A percentile compares a stretch with the other conserved stretches of the same genome.
Evolutionary conservation across 1,140 invertebrate genomes (phyloP).

Genomic region (Ceratosolen fusciceps): DNA sequence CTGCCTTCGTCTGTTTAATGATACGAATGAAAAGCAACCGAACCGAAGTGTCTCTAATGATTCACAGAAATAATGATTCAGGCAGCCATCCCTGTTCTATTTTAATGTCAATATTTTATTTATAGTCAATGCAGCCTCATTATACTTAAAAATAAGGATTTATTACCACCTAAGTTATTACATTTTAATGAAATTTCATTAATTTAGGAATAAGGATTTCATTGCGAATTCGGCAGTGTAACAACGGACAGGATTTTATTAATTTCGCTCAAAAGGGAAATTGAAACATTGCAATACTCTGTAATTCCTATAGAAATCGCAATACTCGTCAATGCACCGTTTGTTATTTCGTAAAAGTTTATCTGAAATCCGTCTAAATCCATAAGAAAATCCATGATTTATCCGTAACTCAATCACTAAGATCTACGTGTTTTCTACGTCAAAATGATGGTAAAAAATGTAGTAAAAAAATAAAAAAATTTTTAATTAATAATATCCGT

Average conservation of each 20-base stretch:
- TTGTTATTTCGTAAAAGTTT: no score
- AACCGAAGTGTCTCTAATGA: not conserved
- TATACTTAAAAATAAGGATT: not conserved
- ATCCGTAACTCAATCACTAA: conserved; percentile 1
- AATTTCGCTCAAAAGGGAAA: no score
- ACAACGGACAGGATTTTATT: no score
- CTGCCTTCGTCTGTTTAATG: not conserved
- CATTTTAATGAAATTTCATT: not conserved
- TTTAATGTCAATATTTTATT: not conserved
- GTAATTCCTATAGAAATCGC: no score
- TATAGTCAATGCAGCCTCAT: not conserved
- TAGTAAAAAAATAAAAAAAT: conserved; percentile 3
- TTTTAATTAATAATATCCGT: not conserved
- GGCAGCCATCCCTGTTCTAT: not conserved
- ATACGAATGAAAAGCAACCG: not conserved
- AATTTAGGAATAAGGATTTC: no score
- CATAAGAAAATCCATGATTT: no score
- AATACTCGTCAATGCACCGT: no score
- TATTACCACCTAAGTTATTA: no score
- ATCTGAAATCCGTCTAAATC: no score
- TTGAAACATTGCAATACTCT: no score
- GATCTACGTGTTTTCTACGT: conserved; percentile 8
- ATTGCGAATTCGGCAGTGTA: no score
- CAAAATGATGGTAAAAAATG: conserved; percentile 2
- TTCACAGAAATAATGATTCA: not conserved